A percentile compares a stretch with the other conserved stretches of the same genome.
Evolutionary conservation across 1,140 invertebrate genomes (phyloP).

Genomic region (Caenorhabditis elegans): WBcel235 BX284605.5:10791001-10791500

Average conservation of each 20-base stretch:
- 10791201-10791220: conserved; percentile 13
- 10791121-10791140: conserved; percentile 26
- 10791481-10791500: no score
- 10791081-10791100: conserved; percentile 40
- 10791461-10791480: no score
- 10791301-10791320: background rate
- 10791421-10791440: no score
- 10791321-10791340: conserved; percentile 12
- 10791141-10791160: conserved; percentile 30
- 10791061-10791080: background rate
- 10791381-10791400: no score
- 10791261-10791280: conserved; percentile 13
- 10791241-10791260: conserved; percentile 28
- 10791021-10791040: conserved; percentile 24
- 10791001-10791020: conserved; percentile 20
- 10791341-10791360: background rate
- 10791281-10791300: conserved; percentile 18
- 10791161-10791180: conserved; percentile 27
- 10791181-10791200: background rate
- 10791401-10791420: no score
- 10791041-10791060: background rate
- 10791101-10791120: conserved; percentile 27
- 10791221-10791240: conserved; percentile 13
- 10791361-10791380: no score
- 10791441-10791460: no score